Evolutionary conservation across 2,113 vertebrate species (phyloP), one percentile per base, ranked within the genome.

Genomic region (Ptilonorhynchus violaceus): DNA sequence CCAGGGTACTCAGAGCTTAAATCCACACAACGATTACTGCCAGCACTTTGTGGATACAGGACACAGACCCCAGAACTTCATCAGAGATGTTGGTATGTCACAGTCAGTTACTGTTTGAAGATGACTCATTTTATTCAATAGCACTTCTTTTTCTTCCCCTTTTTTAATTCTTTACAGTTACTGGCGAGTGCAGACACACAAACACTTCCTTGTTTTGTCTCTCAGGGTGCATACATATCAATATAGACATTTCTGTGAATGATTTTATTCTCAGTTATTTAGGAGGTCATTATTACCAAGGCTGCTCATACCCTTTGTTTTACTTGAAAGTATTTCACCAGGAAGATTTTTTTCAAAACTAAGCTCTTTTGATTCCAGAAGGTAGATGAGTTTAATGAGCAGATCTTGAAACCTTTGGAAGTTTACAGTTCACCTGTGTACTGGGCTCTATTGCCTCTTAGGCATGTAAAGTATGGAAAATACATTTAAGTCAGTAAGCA

Each of bases 1-100:
- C 27, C 95, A 99, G 99, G 99, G 99, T 64, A 99, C 99, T 20
- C 99, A 99, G 96, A 99, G 99, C 96, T 98, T 99, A 93, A 99
- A 99, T 96, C 99, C 99, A 49, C 99, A 99, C 98, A 99, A 99
- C 6, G 99, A 99, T 95, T 99, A 99, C 92, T 99, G 99, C 96
- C 99, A 99, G n/a, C 99, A 99, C 92, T 99, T 99, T 95, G 99
- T 99, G 83, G 99, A 99, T 96, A 99, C 99, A 10, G 99, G 99
- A 44, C 99, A 99, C 84, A 98, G 99, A 78, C 99, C 99, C 20
- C 99, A 99, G 96, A 99, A 99, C 97, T 99, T 99, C 98, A 99
- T 99, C 96, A 97, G 99, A 97, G 99, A 99, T 62, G 99, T 99
- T 73, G 99, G 99, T 99, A 98, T 96, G 99, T 98, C 53, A 16